Percentiles rank a stretch among this genome's conserved stretches.
These are phyloP conservation scores for Cephalopholis sonnerati DNA, from an alignment of 2,113 vertebrate species.

Conservation along the genomic window DNA sequence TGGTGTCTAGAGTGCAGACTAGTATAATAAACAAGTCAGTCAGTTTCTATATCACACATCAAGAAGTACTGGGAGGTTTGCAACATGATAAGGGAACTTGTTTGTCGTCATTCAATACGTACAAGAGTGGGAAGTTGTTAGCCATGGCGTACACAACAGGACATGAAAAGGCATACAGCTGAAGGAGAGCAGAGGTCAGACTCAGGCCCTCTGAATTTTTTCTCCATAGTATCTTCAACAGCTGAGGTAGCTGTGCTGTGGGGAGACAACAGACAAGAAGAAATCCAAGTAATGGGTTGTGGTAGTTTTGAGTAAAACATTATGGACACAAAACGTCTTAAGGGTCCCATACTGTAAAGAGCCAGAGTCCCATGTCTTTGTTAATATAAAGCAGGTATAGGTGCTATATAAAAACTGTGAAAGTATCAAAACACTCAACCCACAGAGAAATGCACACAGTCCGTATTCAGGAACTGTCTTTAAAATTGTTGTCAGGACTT, in stretches of 20 bases:
- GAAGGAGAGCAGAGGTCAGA: constrained; percentile 82
- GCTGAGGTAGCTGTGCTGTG: constrained; percentile 83
- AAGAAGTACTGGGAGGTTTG: not conserved
- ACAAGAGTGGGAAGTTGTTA: constrained; percentile 88
- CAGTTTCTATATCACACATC: not conserved
- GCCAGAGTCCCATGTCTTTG: no score
- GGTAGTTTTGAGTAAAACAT: not conserved
- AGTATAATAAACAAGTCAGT: not conserved
- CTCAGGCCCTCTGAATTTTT: constrained; percentile 86
- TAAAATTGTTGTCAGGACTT: no score
- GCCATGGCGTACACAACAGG: constrained; percentile 85
- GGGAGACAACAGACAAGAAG: not conserved
- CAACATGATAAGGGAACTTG: not conserved
- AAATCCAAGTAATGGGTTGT: no score
- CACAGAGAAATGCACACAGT: no score
- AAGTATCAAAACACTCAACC: no score
- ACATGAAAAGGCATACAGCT: constrained; percentile 84
- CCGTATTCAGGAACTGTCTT: no score
- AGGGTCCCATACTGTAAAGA: no score
- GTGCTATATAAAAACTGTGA: no score
- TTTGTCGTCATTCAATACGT: not conserved
- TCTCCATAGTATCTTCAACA: constrained; percentile 84
- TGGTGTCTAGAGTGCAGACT: not conserved
- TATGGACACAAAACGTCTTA: not conserved
- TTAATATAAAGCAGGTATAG: no score